Base-by-base conservation (phyloP, 2,113 vertebrate species). In the Mormyrus lacerda region DNA sequence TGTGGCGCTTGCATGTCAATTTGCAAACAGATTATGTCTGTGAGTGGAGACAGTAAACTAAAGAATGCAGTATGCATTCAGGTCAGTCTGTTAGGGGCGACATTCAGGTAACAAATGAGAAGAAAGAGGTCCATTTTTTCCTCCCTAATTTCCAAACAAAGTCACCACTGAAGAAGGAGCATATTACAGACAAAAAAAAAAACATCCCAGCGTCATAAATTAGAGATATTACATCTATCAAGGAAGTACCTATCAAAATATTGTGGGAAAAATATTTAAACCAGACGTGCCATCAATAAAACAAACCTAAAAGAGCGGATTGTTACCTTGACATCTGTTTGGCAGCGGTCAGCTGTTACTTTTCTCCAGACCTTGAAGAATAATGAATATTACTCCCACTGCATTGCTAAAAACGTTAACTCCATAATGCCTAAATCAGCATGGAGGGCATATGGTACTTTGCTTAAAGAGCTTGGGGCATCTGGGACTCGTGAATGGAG, bases 341-440 rank as follows among this genome's bases (percentile, higher is more conserved):
- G 85, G 85, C 85, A 87, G 85, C 6, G n/a, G 85, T 87, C 85
- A 87, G 47, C 24, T 31, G 85, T 87, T 87, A 53, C 53, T 51
- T 53, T 53, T 27, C 48, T 51, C 27, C 48, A 53, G 50, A 87
- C 85, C 85, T 87, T 87, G 85, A 87, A 87, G 47, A 87, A 87
- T 87, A 87, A 87, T 53, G 85, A 87, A 53, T 87, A 87, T 87
- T 53, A 87, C 50, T 87, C 85, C 85, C 85, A 53, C 21, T n/a
- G 82, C 39, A 47, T 84, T 45, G 17, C 42, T 84, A 84, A 84
- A 84, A 84, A 84, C 21, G 44, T 44, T 84, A 84, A 47, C 44
- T 87, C 47, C n/a, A 50, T 87, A 53, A 87, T 53, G n/a, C 47
- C 85, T 53, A 87, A 87, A 87, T 55, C 85, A 87, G 85, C 85